phyloP scores from a whole-genome alignment of 2,113 vertebrate species.

The Dasypus novemcinctus region DNA sequence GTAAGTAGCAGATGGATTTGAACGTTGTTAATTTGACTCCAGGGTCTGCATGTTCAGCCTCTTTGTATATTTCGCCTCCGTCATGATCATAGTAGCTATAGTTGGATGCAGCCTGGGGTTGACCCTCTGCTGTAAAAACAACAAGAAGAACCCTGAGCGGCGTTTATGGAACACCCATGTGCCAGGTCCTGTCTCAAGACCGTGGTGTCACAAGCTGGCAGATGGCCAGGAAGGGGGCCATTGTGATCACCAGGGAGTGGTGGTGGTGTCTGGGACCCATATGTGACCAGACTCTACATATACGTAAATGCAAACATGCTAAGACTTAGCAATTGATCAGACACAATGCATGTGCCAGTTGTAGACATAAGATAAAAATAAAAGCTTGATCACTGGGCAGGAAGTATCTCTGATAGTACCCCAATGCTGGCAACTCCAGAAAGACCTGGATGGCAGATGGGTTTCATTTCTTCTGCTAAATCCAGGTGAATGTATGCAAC shows the following conservation, averaged over 20 bases:
- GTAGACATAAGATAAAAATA: neutral
- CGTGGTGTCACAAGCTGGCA: accelerated
- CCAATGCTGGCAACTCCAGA: neutral
- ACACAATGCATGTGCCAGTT: accelerated
- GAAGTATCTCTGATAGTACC: accelerated
- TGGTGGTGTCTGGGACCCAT: accelerated
- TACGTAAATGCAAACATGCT: accelerated
- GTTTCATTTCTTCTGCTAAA: neutral
- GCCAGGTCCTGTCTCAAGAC: neutral
- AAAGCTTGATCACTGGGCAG: neutral
- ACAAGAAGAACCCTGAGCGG: accelerated
- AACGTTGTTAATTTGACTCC: neutral
- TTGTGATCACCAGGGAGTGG: accelerated
- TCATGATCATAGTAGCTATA: accelerated
- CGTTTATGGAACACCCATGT: accelerated
- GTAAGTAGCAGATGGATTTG: accelerated
- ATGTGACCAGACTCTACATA: neutral
- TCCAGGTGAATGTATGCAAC: neutral
- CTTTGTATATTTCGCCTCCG: accelerated
- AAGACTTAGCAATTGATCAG: too few relatives aligned
- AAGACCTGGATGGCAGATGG: neutral
- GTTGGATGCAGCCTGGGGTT: accelerated
- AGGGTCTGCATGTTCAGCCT: neutral
- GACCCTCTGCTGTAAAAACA: neutral
- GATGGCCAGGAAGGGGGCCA: accelerated